A percentile compares a stretch with the other conserved stretches of the same genome.
Evolutionary conservation across 2,888 invertebrate genomes (phyloP).

Genomic region (Yponomeuta sedellus): DNA sequence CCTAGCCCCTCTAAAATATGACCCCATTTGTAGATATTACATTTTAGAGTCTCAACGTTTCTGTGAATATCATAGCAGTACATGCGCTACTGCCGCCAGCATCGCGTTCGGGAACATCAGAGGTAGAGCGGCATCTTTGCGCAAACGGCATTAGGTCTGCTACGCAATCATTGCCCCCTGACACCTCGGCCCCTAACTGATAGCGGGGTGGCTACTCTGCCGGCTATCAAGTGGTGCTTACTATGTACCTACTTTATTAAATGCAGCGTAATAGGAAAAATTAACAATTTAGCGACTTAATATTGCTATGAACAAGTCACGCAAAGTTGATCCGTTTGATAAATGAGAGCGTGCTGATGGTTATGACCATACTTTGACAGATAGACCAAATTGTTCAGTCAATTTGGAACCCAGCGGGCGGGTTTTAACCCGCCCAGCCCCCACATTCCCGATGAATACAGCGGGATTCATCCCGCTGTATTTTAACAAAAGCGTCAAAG

Average conservation of each 20-base stretch:
- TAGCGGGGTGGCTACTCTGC: conserved; percentile 30
- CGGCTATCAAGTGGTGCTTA: conserved; percentile 16
- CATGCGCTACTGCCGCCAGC: conserved; percentile 19
- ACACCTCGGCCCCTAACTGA: conserved; percentile 30
- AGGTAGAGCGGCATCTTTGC: neutral
- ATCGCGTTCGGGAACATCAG: conserved; percentile 7
- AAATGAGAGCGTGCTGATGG: too few relatives aligned
- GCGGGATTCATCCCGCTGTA: too few relatives aligned
- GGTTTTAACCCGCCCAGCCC: too few relatives aligned
- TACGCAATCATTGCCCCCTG: conserved; percentile 62
- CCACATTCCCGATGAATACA: too few relatives aligned
- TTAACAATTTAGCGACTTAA: neutral
- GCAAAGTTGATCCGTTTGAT: too few relatives aligned
- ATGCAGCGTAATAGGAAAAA: neutral
- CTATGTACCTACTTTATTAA: neutral
- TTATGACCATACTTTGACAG: too few relatives aligned
- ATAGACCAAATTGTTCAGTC: too few relatives aligned
- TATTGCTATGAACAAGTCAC: too few relatives aligned
- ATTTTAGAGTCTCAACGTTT: conserved; percentile 21
- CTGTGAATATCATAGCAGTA: conserved; percentile 33
- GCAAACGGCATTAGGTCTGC: neutral
- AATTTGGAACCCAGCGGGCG: too few relatives aligned
- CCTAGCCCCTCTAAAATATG: too few relatives aligned
- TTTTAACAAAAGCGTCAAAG: too few relatives aligned
- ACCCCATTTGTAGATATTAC: too few relatives aligned